Evolutionary conservation across 2,113 vertebrate genomes (phyloP).

Genomic region (Dissostichus mawsoni): DNA sequence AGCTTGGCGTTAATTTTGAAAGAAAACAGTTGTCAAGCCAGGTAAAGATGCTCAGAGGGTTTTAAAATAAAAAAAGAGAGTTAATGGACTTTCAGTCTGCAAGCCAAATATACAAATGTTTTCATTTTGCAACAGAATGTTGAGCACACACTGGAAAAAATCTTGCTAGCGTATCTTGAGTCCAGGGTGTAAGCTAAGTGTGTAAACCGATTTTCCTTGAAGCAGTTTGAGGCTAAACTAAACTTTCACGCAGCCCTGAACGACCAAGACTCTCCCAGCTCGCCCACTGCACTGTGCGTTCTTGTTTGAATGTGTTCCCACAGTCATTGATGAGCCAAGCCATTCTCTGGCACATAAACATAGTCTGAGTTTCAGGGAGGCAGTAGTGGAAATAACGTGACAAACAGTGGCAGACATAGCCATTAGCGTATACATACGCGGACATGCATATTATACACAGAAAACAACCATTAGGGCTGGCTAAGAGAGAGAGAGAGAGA

Average conservation of each 20-base stretch:
- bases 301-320: conserved; percentile 8
- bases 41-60: conserved; percentile 45
- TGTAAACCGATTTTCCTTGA: conserved; percentile 25
- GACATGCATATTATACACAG: conserved; percentile 43
- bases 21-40: conserved; percentile 19
- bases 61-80: conserved; percentile 1
- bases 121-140: conserved; percentile 33
- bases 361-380: conserved; percentile 17
- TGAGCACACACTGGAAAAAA: conserved; percentile 32
- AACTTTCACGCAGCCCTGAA: conserved; percentile 5
- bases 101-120: conserved; percentile 42
- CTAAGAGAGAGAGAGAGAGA: conserved; percentile 38
- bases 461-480: conserved; percentile 67
- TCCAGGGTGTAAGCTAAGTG: conserved; percentile 20
- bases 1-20: conserved; percentile 27
- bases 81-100: conserved; percentile 34
- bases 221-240: conserved; percentile 12
- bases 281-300: neutral
- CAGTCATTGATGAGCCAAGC: conserved; percentile 13
- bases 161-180: conserved; percentile 5
- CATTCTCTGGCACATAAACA: conserved; percentile 24
- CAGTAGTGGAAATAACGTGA: conserved; percentile 36
- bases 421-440: conserved; percentile 22
- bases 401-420: conserved; percentile 36
- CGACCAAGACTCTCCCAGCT: neutral